phyloP scores from a whole-genome alignment of 2,888 invertebrate genomes.

The Branchinecta sandiegonensis region DNA sequence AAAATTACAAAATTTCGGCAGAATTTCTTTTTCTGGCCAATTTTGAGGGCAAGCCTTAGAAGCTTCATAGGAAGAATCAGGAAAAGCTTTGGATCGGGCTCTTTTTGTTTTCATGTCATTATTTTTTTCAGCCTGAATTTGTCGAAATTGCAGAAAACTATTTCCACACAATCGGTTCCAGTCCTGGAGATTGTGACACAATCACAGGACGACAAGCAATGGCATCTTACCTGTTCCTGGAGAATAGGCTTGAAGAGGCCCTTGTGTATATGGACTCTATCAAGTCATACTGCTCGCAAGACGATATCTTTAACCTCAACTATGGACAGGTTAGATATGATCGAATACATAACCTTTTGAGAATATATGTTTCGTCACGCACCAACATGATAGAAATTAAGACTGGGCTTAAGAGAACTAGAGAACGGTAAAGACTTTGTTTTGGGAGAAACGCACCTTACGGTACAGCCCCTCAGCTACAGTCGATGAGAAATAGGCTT shows the following conservation, averaged over 20 bases:
- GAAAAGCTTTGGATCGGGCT: background rate
- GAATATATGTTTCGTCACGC: too few species aligned
- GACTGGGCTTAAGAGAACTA: too few species aligned
- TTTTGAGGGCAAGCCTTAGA: too few species aligned
- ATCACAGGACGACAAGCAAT: slow-evolving; percentile 90
- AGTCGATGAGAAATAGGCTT: too few species aligned
- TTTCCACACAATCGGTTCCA: slow-evolving; percentile 89
- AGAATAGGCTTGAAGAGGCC: slow-evolving; percentile 89
- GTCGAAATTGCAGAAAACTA: slow-evolving; percentile 90
- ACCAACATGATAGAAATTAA: too few species aligned
- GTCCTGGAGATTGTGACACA: slow-evolving; percentile 92
- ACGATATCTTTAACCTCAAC: slow-evolving; percentile 75
- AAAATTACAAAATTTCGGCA: too few species aligned
- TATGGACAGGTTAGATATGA: slow-evolving; percentile 49
- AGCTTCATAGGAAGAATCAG: too few species aligned
- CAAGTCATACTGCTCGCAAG: slow-evolving; percentile 83
- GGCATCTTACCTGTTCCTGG: slow-evolving; percentile 91
- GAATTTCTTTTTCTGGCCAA: too few species aligned
- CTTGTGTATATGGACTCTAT: slow-evolving; percentile 91
- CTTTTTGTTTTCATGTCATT: background rate
- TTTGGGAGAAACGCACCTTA: too few species aligned
- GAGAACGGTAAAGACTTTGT: too few species aligned
- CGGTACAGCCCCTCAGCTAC: too few species aligned
- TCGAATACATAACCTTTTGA: background rate
- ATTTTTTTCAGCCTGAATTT: slow-evolving; percentile 58